Evolutionary conservation across 2,797 vertebrate species (phyloP), one percentile per base, ranked within the genome.

Genomic region (Australoheros facetus): DNA sequence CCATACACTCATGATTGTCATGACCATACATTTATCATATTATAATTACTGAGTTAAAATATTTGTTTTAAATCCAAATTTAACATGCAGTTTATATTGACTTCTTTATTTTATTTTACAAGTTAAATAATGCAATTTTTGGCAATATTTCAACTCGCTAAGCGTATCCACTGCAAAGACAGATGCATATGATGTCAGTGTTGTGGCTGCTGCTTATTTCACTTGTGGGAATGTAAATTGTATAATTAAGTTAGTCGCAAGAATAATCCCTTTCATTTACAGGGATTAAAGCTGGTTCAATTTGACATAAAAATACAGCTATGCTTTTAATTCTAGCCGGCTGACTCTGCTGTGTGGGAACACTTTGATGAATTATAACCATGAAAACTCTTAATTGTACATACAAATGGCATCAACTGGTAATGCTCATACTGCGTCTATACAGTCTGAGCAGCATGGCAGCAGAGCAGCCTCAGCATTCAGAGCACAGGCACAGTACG

Each of bases 181-280:
- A 42, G 34, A 64, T 8, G 10, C 34, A 21, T 13, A 60, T 26
- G 34, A 77, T 55, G 71, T 71, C 56, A 76, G 45, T 21, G 39
- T 54, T 13, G 17, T 74, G 62, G n/a, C 69, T 17, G 54, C 69
- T 54, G 78, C 80, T 81, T 56, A 45, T 80, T 86, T 78, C 42
- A 83, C 79, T 89, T 56, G 70, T 73, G 37, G 62, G 59, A 75
- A 56, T 73, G 48, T 79, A 78, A 78, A 85, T 83, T 75, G 19
- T 82, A 85, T 83, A 82, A 90, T 85, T 79, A 23, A 58, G 39
- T 85, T 77, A 64, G 81, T 26, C 17, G 39, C 23, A 76, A 81
- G 62, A 81, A 77, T 82, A 84, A 89, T 88, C 77, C 62, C 66
- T 84, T 85, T 86, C 66, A 78, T 78, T 87, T 70, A 56, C 45